These are phyloP conservation scores for Nerophis ophidion DNA, from an alignment of 2,113 vertebrate species.

Conservation along the genomic window DNA sequence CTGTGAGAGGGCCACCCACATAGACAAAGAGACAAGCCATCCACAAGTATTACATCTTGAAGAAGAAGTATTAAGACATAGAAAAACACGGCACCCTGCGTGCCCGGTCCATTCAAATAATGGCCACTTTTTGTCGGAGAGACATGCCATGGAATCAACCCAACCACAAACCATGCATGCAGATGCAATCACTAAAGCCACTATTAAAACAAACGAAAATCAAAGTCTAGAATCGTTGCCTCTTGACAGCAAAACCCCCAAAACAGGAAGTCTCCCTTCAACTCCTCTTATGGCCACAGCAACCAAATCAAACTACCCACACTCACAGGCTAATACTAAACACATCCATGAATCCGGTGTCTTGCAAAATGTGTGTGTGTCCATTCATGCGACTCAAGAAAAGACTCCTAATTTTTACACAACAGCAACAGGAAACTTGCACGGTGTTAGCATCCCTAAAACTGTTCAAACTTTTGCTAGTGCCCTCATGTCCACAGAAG, in stretches of 20 bases:
- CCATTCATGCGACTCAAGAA: conserved; percentile 32
- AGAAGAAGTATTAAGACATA: conserved; percentile 34
- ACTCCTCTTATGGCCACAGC: conserved; percentile 51
- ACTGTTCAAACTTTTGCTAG: conserved; percentile 1
- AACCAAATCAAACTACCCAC: conserved; percentile 41
- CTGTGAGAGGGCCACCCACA: conserved; percentile 19
- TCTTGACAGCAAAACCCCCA: conserved; percentile 4
- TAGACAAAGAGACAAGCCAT: conserved; percentile 31
- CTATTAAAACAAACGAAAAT: conserved; percentile 42
- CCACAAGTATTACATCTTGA: conserved; percentile 37
- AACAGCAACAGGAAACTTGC: conserved; percentile 7
- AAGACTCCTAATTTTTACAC: conserved; percentile 23
- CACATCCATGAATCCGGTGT: not conserved
- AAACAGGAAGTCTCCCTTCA: conserved; percentile 17
- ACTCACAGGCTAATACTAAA: conserved; percentile 23
- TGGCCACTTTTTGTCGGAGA: conserved; percentile 16
- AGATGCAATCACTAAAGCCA: conserved; percentile 49
- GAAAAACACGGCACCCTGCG: conserved; percentile 34
- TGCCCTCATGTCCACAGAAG: conserved; percentile 9
- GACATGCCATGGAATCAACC: not conserved
- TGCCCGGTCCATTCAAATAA: conserved; percentile 38
- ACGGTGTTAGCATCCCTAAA: conserved; percentile 11
- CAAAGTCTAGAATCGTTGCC: not conserved
- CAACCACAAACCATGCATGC: conserved; percentile 25
- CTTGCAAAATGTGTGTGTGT: conserved; percentile 28